phyloP scores from a whole-genome alignment of 1,140 invertebrate species.

The Saccostrea cuccullata region DNA sequence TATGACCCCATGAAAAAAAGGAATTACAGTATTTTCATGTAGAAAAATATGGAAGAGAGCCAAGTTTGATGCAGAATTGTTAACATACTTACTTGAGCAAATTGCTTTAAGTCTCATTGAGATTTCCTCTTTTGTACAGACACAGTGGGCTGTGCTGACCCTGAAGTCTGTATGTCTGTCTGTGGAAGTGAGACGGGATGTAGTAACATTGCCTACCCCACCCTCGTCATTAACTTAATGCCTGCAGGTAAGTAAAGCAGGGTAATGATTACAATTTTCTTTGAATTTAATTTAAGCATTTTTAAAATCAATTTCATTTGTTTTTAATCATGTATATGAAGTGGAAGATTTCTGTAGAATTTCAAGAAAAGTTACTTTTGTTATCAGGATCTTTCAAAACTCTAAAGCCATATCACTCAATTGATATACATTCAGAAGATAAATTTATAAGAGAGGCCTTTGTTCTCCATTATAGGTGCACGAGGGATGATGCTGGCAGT shows the following conservation, averaged over 20 bases:
- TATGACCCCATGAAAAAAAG: too few relatives aligned
- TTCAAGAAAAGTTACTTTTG: too few relatives aligned
- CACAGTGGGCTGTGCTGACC: slow-evolving; percentile 79
- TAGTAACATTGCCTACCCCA: slow-evolving; percentile 75
- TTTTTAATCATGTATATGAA: too few relatives aligned
- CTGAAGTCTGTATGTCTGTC: slow-evolving; percentile 70
- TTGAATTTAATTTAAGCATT: not conserved
- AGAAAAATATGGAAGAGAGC: too few relatives aligned
- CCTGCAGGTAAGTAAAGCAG: slow-evolving; percentile 68
- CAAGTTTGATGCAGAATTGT: too few relatives aligned
- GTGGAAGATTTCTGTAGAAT: too few relatives aligned
- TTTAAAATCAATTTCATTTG: too few relatives aligned
- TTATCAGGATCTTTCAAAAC: too few relatives aligned
- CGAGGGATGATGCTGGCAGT: slow-evolving; percentile 81
- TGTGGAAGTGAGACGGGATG: slow-evolving; percentile 73
- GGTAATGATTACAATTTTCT: not conserved
- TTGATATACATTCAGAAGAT: too few relatives aligned
- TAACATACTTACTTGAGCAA: too few relatives aligned
- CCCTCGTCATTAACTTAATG: slow-evolving; percentile 74
- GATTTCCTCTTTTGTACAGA: slow-evolving; percentile 65
- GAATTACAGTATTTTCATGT: too few relatives aligned
- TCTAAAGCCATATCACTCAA: too few relatives aligned
- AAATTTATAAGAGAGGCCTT: not conserved
- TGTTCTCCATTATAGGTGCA: slow-evolving; percentile 62
- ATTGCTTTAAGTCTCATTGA: not conserved